phyloP scores from a whole-genome alignment of 2,797 vertebrate species.

The Mormyrops attenuatus region DNA sequence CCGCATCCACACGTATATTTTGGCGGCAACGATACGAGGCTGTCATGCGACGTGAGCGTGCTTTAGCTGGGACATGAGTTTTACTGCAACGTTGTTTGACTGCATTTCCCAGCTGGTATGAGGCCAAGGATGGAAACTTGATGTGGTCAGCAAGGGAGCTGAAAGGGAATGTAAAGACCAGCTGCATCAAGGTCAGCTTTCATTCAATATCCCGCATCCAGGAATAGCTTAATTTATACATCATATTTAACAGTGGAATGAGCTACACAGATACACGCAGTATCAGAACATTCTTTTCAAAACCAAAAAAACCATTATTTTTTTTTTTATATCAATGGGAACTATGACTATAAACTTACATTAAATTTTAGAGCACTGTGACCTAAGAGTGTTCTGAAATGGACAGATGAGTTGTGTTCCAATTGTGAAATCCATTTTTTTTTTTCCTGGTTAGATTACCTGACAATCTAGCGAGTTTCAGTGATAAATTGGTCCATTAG shows the following conservation, averaged over 20 bases:
- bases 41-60: background rate
- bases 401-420: background rate
- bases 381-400: background rate
- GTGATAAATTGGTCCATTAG: background rate
- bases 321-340: background rate
- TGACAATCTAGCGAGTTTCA: background rate
- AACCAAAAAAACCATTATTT: background rate
- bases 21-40: background rate
- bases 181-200: background rate
- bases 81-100: background rate
- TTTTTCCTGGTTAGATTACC: background rate
- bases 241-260: background rate
- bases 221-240: background rate
- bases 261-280: background rate
- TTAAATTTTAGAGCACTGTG: background rate
- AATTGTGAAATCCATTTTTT: background rate
- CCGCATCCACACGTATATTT: background rate
- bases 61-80: background rate
- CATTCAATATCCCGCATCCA: background rate
- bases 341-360: background rate
- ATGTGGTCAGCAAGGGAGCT: background rate
- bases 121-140: background rate
- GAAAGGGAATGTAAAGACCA: background rate
- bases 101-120: background rate
- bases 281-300: background rate